Conservation (phyloP, 1,140 invertebrate genomes). For the Orchesella cincta region DNA sequence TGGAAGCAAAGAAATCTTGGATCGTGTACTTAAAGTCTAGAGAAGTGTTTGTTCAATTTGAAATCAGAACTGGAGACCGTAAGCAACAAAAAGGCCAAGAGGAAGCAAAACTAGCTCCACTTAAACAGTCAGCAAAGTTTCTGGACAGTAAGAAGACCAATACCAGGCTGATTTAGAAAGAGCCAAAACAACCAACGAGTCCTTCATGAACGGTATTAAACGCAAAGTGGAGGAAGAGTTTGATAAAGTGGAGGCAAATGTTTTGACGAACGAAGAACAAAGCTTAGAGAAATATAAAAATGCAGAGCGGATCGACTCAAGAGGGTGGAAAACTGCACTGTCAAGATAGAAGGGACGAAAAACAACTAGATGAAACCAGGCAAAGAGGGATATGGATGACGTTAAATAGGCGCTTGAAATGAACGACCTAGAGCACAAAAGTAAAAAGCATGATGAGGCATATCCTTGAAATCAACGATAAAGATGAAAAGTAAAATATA, state of each 20-base stretch:
- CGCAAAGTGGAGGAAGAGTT: conserved; percentile 47
- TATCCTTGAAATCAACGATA: not conserved
- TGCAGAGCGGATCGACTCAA: conserved; percentile 2
- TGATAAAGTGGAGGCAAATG: conserved; percentile 31
- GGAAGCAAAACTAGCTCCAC: conserved; percentile 59
- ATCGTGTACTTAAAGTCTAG: conserved; percentile 62
- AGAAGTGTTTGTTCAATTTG: conserved; percentile 1
- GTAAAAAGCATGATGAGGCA: not conserved
- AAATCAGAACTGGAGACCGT: conserved; percentile 21
- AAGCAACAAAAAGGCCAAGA: conserved; percentile 53
- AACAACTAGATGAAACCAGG: conserved; percentile 6
- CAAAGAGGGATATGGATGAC: conserved; percentile 27
- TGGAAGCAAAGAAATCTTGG: conserved; percentile 74
- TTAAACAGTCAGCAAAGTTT: conserved; percentile 58
- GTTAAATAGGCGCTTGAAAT: not conserved
- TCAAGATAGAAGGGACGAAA: conserved; percentile 15
- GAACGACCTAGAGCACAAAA: not conserved
- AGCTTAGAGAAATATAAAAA: conserved; percentile 36
- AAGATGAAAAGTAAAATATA: conserved; percentile 15
- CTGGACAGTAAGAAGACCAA: conserved; percentile 55
- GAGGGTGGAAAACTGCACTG: not conserved
- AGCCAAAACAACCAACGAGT: conserved; percentile 54
- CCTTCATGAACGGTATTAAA: conserved; percentile 30
- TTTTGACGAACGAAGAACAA: conserved; percentile 24
- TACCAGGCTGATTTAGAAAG: conserved; percentile 57